Evolutionary conservation across 2,113 vertebrate genomes (phyloP), one percentile per base, ranked within the genome.

Genomic region (Alethe diademata): DNA sequence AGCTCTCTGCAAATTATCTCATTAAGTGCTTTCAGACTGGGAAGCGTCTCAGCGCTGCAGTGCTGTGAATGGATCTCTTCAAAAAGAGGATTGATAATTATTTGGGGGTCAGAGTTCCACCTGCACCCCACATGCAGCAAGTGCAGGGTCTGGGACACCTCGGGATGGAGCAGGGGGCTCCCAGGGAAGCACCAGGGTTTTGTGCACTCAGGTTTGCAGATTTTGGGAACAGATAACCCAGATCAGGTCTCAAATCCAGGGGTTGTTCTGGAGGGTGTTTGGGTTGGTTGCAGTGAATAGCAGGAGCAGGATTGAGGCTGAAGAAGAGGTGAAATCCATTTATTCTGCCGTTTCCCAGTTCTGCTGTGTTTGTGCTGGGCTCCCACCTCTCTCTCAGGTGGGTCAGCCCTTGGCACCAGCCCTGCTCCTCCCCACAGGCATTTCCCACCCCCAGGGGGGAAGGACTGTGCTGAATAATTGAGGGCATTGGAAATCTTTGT

Each of bases 161-260:
- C 38, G 5, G 79, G 13, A 4, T 2, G 8, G 76, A n/a, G 60
- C 76, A n/a, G 62, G 4, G 48, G 19, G 35, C 48, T 69, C 8
- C n/a, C 47, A 24, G 20, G 38, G 8, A 28, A 29, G 12, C 1
- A 1, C 6, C 29, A 3, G 5, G 2, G 0, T 11, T 45, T 8
- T n/a, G 48, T 42, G 29, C 2, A 0, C 5, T 24, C 2, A 4
- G 19, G 1, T 12, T 43, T 6, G 3, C 1, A 0, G 12, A 0
- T 42, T 54, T 38, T 36, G 73, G 81, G 40, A 54, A 6, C 33
- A 85, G 24, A 8, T 8, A 9, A 47, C 43, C 9, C n/a, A 25
- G 31, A 25, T 5, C 14, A 15, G 33, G 3, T 24, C 51, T 48
- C 6, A 14, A 15, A 57, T n/a, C 2, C 40, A 9, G 0, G 2